These are phyloP conservation scores for Salpingus planirostris DNA, from an alignment of 2,888 invertebrate species.

Conservation along the genomic window DNA sequence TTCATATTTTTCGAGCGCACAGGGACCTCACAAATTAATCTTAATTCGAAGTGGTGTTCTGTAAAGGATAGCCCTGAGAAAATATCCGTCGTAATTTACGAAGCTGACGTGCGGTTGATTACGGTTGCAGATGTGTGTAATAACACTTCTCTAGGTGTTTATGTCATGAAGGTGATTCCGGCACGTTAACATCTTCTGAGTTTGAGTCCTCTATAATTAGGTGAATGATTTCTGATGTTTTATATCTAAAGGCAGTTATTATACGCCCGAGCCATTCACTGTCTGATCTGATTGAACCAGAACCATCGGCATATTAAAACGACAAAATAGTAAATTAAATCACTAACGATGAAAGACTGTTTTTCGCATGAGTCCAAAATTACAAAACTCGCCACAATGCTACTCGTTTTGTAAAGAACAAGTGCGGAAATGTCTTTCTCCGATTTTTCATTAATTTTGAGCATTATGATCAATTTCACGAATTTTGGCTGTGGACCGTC, in stretches of 20 bases:
- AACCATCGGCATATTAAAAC: no score
- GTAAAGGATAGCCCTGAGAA: constrained; percentile 9
- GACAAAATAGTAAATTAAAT: no score
- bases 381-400: no score
- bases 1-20: constrained; percentile 1
- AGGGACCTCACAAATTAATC: constrained; percentile 4
- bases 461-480: no score
- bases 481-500: no score
- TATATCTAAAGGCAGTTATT: constrained; percentile 8
- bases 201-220: constrained; percentile 9
- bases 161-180: constrained; percentile 13
- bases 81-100: constrained; percentile 14
- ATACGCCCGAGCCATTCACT: no score
- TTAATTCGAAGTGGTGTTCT: constrained; percentile 14
- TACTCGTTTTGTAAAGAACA: no score
- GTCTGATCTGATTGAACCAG: no score
- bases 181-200: constrained; percentile 10
- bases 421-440: no score
- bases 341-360: no score
- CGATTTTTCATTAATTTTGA: no score
- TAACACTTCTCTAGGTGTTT: constrained; percentile 12
- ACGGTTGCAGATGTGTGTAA: constrained; percentile 14
- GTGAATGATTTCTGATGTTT: constrained; percentile 8
- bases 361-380: no score
- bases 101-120: constrained; percentile 14